These are phyloP conservation scores for Monoplex corrugatus DNA, from an alignment of 2,888 invertebrate species.

Conservation along the genomic window DNA sequence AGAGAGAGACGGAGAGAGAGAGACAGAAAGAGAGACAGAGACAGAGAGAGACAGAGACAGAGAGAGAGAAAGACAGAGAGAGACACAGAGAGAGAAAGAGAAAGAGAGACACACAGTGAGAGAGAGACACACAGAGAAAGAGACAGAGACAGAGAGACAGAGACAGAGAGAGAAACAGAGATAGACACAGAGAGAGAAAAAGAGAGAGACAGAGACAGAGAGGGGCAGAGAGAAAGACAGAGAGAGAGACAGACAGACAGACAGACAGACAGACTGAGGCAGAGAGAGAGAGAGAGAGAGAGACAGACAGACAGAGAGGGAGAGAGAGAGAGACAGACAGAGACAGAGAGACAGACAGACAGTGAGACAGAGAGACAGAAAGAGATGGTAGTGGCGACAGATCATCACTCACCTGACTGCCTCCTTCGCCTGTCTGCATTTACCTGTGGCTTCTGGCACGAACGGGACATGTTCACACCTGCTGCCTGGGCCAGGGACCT, in stretches of 20 bases:
- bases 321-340: not conserved
- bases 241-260: not conserved
- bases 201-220: not conserved
- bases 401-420: not conserved
- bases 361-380: not conserved
- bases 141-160: not conserved
- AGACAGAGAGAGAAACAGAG: not conserved
- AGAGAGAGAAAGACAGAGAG: not conserved
- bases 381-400: not conserved
- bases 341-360: not conserved
- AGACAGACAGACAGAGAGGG: not conserved
- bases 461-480: not conserved
- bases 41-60: not conserved
- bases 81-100: not conserved
- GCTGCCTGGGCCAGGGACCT: not conserved
- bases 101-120: not conserved
- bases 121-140: not conserved
- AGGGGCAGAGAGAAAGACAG: not conserved
- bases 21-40: not conserved
- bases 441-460: conserved; percentile 21
- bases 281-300: not conserved
- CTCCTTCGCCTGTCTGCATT: not conserved
- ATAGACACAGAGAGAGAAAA: not conserved
- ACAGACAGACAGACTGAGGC: not conserved
- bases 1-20: too few species aligned